Evolutionary conservation across 2,113 vertebrate genomes (phyloP).

Genomic region (Uria lomvia): DNA sequence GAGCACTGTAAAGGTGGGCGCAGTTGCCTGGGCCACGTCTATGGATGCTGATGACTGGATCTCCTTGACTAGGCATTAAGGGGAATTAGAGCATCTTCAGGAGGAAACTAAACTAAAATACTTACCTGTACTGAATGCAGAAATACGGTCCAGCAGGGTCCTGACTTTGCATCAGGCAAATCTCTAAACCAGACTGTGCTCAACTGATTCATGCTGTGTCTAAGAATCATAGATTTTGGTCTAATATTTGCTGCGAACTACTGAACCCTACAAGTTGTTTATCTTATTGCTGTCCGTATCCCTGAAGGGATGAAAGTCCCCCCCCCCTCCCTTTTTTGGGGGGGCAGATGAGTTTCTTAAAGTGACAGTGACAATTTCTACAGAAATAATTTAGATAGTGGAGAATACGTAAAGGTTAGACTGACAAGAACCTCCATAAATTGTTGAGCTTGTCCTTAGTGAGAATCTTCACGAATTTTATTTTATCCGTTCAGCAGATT

Average conservation of each 20-base stretch:
- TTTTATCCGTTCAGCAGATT: slow-evolving; percentile 8
- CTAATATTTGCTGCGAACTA: background rate
- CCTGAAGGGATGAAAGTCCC: background rate
- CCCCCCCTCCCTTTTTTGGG: background rate
- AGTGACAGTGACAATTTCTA: background rate
- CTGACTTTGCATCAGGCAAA: background rate
- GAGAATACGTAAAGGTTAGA: background rate
- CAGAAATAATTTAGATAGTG: background rate
- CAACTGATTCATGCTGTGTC: background rate
- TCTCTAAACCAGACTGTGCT: background rate
- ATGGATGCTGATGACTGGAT: background rate
- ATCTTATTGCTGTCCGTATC: background rate
- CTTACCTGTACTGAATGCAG: no score
- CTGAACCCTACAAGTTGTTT: background rate
- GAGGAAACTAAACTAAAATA: background rate
- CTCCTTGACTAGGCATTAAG: slow-evolving; percentile 38
- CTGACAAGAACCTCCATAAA: background rate
- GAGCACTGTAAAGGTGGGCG: background rate
- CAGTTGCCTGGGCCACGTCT: background rate
- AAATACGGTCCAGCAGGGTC: background rate
- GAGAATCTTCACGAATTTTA: background rate
- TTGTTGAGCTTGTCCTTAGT: background rate
- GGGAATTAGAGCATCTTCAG: background rate
- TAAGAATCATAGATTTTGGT: background rate
- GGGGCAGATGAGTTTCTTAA: background rate